phyloP scores from a whole-genome alignment of 1,140 invertebrate species.

The Diachasmimorpha longicaudata region DNA sequence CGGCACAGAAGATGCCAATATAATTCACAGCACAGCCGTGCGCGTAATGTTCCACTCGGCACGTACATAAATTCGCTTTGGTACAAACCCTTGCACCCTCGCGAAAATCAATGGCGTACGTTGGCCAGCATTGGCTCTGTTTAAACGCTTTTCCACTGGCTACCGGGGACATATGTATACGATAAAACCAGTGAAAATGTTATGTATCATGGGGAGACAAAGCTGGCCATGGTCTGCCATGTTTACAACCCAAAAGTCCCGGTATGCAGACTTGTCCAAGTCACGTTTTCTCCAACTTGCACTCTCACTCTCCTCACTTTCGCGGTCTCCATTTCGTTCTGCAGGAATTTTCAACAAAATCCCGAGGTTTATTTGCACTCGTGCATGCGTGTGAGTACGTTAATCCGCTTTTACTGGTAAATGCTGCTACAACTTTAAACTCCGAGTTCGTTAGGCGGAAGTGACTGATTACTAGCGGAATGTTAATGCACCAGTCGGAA shows the following conservation, averaged over 20 bases:
- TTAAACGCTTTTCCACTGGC: background rate
- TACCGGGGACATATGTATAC: background rate
- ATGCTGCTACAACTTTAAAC: background rate
- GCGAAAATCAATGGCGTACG: background rate
- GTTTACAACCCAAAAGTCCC: background rate
- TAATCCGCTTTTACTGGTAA: constrained; percentile 2
- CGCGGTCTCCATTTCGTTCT: background rate
- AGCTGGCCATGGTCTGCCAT: background rate
- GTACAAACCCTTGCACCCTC: background rate
- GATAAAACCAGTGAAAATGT: background rate
- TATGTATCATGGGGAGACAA: background rate
- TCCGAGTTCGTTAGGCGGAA: background rate
- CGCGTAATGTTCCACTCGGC: background rate
- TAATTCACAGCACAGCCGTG: constrained; percentile 3
- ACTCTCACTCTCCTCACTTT: too few species aligned
- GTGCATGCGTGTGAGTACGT: background rate
- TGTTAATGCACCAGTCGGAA: background rate
- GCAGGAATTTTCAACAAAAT: background rate
- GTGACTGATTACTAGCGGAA: background rate
- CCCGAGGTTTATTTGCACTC: background rate
- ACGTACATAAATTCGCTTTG: background rate
- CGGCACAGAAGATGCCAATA: constrained; percentile 7
- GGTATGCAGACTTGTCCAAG: background rate
- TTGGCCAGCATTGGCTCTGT: background rate
- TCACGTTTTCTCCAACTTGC: background rate